Percentiles rank a stretch among this genome's conserved stretches.
Evolutionary conservation across 2,888 invertebrate species (phyloP).

Genomic region (Chesias legatella): DNA sequence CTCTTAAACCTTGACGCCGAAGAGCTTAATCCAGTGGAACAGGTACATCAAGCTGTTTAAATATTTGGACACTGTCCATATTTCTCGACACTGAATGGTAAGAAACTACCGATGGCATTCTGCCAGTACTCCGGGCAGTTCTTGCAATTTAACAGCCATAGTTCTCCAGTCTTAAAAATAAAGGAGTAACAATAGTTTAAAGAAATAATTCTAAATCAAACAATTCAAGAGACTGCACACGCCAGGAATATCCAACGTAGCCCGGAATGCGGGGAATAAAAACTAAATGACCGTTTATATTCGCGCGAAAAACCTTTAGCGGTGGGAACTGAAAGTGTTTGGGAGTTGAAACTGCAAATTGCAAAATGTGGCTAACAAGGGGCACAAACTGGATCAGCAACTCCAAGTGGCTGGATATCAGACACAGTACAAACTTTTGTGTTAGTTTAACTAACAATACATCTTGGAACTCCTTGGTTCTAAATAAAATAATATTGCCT

Average conservation of each 20-base stretch:
- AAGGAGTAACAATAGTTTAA: conserved; percentile 3
- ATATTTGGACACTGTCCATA: conserved; percentile 9
- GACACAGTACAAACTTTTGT: neutral
- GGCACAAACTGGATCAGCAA: conserved; percentile 10
- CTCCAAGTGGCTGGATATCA: conserved; percentile 5
- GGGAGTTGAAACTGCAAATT: conserved; percentile 18
- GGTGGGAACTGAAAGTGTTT: conserved; percentile 14
- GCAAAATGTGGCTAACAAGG: conserved; percentile 19
- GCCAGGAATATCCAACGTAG: conserved; percentile 2
- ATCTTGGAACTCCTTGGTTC: neutral
- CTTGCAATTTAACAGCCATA: conserved; percentile 6
- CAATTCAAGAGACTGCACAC: conserved; percentile 6
- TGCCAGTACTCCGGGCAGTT: conserved; percentile 9
- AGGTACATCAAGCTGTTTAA: conserved; percentile 36
- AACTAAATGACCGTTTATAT: conserved; percentile 11
- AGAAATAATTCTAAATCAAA: conserved; percentile 5
- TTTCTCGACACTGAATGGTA: conserved; percentile 7
- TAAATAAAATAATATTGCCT: too few relatives aligned
- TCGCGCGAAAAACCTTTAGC: conserved; percentile 14
- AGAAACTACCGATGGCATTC: conserved; percentile 7
- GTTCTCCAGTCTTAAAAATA: conserved; percentile 5
- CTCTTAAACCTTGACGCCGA: conserved; percentile 54
- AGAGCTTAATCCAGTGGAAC: conserved; percentile 54
- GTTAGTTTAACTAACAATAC: neutral
- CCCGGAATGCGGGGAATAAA: conserved; percentile 10